Evolutionary conservation across 2,888 invertebrate species (phyloP).

Genomic region (Microdon myrmicae): DNA sequence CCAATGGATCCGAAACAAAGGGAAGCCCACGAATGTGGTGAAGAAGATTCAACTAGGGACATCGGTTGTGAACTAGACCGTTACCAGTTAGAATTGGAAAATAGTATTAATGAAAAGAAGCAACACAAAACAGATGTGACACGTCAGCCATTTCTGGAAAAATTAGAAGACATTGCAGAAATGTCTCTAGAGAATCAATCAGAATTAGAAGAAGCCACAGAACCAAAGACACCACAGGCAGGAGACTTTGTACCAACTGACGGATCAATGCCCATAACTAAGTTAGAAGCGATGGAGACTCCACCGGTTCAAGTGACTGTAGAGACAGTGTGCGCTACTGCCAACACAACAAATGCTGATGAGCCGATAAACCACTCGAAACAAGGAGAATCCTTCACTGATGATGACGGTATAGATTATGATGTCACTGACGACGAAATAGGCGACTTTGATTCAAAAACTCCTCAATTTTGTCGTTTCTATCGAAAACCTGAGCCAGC

Average conservation of each 20-base stretch:
- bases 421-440: slow-evolving; percentile 55
- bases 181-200: slow-evolving; percentile 55
- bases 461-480: slow-evolving; percentile 63
- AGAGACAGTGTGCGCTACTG: background rate
- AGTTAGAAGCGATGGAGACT: slow-evolving; percentile 32
- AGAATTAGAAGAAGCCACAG: slow-evolving; percentile 16
- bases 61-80: slow-evolving; percentile 65
- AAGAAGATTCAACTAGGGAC: slow-evolving; percentile 62
- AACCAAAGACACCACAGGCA: slow-evolving; percentile 25
- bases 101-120: slow-evolving; percentile 67
- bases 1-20: slow-evolving; percentile 55
- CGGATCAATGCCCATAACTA: background rate
- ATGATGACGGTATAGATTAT: slow-evolving; percentile 44
- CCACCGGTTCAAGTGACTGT: slow-evolving; percentile 19
- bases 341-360: slow-evolving; percentile 5
- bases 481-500: slow-evolving; percentile 58
- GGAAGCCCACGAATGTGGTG: slow-evolving; percentile 61
- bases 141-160: slow-evolving; percentile 21
- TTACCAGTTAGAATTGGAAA: slow-evolving; percentile 66
- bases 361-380: background rate
- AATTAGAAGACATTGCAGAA: slow-evolving; percentile 36
- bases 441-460: slow-evolving; percentile 58
- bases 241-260: too few relatives aligned
- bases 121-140: slow-evolving; percentile 55
- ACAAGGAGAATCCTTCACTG: slow-evolving; percentile 16